Evolutionary conservation across 1,140 invertebrate genomes (phyloP), one percentile per base, ranked within the genome.

Genomic region (Sycophila sp.): DNA sequence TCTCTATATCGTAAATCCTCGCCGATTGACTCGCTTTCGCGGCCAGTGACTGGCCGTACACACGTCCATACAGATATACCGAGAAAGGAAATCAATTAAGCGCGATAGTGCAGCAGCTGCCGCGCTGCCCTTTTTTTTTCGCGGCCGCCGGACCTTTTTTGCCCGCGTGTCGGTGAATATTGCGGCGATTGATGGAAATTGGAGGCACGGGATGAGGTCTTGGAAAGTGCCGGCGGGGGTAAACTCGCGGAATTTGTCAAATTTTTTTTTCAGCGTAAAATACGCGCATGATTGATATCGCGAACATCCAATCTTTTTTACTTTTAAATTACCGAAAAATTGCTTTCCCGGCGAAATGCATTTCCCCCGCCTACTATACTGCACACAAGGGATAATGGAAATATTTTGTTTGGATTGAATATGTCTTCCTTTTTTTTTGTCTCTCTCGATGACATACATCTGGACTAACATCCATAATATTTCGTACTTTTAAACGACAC

Each of bases 41-140:
- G 2, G 6, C 13, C n/a, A 8, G 11, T 13, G 49, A 7, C 7
- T 11, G 28, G n/a, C 4, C 24, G 7, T 59, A 47, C 38, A 49
- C 22, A 19, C 7, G 22, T 38, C 15, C 22, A n/a, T n/a, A n/a
- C n/a, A n/a, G n/a, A n/a, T n/a, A n/a, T n/a, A n/a, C n/a, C n/a
- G 11, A 32, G 34, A 64, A 64, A 70, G 30, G 38, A 70, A 64
- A 70, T 70, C 68, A 70, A 64, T 70, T 70, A 64, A 70, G 24
- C 49, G 51, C 15, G 38, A 64, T 47, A 34, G 56, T n/a, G 13
- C n/a, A 13, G 4, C 49, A 22, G 28, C 47, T 15, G 28, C n/a
- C n/a, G 30, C 32, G 22, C 10, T 19, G 19, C 28, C 6, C 13
- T 45, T 30, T 62, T 66, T 66, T 56, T 55, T 38, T 49, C 2